Evolutionary conservation across 2,888 invertebrate species (phyloP).

Genomic region (Ormyrus nitidulus): DNA sequence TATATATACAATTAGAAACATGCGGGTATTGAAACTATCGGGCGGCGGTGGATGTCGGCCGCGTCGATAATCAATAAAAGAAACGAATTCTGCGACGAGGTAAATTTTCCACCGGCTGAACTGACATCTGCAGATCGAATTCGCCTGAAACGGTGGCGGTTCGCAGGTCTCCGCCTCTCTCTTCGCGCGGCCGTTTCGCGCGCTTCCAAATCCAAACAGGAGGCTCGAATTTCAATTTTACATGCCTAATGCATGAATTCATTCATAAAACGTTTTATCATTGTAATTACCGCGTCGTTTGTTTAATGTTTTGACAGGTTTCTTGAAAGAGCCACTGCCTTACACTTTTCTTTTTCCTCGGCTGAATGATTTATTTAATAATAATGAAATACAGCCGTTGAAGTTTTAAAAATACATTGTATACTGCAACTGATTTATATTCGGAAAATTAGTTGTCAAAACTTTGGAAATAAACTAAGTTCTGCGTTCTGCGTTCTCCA

Average conservation of each 20-base stretch:
- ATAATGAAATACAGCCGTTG: too few relatives aligned
- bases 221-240: constrained; percentile 14
- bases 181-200: neutral
- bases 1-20: constrained; percentile 16
- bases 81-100: too few relatives aligned
- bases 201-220: constrained; percentile 18
- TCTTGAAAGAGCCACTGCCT: neutral
- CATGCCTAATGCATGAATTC: constrained; percentile 23
- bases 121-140: constrained; percentile 18
- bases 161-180: neutral
- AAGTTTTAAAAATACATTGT: too few relatives aligned
- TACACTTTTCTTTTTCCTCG: too few relatives aligned
- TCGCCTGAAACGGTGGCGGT: neutral
- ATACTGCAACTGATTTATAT: too few relatives aligned
- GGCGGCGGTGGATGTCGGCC: neutral
- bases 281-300: too few relatives aligned
- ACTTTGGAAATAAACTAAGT: too few relatives aligned
- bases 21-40: neutral
- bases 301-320: constrained; percentile 1
- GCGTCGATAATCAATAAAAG: neutral
- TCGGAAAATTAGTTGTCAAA: too few relatives aligned
- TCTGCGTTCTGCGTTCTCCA: too few relatives aligned
- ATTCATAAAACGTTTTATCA: neutral
- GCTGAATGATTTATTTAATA: too few relatives aligned
- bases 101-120: constrained; percentile 17